These are phyloP conservation scores for Acrobasis repandana DNA, from an alignment of 2,888 invertebrate genomes.

Conservation along the genomic window DNA sequence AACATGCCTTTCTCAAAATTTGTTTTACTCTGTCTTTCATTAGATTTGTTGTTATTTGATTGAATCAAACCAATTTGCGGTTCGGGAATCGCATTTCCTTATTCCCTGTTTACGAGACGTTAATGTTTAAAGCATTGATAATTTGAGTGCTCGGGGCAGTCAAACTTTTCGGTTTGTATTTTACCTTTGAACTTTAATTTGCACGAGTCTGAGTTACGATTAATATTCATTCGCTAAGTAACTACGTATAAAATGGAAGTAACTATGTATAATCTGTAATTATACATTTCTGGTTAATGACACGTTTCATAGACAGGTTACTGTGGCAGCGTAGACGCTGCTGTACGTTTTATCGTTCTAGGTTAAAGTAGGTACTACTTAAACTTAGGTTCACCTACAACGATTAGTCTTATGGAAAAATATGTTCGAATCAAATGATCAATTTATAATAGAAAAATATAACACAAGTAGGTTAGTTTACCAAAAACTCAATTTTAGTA, in stretches of 20 bases:
- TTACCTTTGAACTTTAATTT: constrained; percentile 22
- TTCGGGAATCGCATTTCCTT: neutral
- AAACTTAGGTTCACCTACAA: no score
- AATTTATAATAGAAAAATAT: no score
- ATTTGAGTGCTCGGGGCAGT: constrained; percentile 15
- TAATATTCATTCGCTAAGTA: constrained; percentile 15
- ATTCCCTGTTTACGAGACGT: constrained; percentile 1
- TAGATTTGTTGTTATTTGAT: constrained; percentile 9
- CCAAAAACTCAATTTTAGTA: no score
- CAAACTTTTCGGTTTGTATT: constrained; percentile 21
- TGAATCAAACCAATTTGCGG: constrained; percentile 6
- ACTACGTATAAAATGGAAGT: neutral
- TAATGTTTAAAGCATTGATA: constrained; percentile 14
- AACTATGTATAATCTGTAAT: constrained; percentile 7
- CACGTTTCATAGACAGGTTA: neutral
- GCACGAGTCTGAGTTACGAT: constrained; percentile 6
- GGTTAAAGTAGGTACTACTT: no score
- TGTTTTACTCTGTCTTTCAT: neutral
- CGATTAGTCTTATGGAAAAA: no score
- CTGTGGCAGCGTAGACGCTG: neutral
- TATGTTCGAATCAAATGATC: no score
- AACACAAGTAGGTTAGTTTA: no score
- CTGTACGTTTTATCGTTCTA: neutral
- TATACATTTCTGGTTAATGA: neutral
- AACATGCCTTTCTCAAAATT: neutral